Evolutionary conservation across 2,797 vertebrate genomes (phyloP), one percentile per base, ranked within the genome.

Genomic region (Oceanodroma leucorhoa): DNA sequence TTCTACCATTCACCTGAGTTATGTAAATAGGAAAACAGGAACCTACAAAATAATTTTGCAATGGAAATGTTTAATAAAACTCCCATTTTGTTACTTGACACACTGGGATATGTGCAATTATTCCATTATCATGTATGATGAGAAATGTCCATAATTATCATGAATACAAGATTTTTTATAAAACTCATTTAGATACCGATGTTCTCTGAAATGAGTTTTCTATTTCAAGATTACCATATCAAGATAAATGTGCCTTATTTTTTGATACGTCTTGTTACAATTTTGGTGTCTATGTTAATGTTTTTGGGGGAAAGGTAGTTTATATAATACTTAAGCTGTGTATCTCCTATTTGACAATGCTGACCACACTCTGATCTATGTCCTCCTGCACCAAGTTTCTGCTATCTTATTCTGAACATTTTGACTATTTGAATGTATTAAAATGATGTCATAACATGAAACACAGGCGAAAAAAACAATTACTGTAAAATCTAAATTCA

Each of bases 181-280:
- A 95, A 97, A 96, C 96, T 96, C 95, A 98, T 97, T 97, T 97
- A 96, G 96, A 97, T 98, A 97, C 95, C 17, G 2, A 86, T 97
- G 94, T 97, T 97, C 96, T 91, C 94, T 88, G 93, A 97, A 97
- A 97, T 94, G 92, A 96, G 93, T 97, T 98, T 98, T 98, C 96
- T 98, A 98, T 97, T 98, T 98, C 97, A 96, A 98, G 97, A 97
- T 97, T 97, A 97, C 82, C 97, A 97, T 98, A 98, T 98, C 97
- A 96, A 97, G 97, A 97, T 98, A 97, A 98, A 98, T 98, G 98
- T 99, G 98, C 98, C 98, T 99, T 99, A 99, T 98, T 98, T 98
- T 98, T 98, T 97, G 94, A 98, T 98, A 97, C 29, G 95, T 98
- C 97, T 97, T 98, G 97, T 98, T 97, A 98, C 90, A 97, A 94